A percentile compares a stretch with the other conserved stretches of the same genome.
Evolutionary conservation across 2,113 vertebrate genomes (phyloP).

Genomic region (Dunckerocampus dactyliophorus): DNA sequence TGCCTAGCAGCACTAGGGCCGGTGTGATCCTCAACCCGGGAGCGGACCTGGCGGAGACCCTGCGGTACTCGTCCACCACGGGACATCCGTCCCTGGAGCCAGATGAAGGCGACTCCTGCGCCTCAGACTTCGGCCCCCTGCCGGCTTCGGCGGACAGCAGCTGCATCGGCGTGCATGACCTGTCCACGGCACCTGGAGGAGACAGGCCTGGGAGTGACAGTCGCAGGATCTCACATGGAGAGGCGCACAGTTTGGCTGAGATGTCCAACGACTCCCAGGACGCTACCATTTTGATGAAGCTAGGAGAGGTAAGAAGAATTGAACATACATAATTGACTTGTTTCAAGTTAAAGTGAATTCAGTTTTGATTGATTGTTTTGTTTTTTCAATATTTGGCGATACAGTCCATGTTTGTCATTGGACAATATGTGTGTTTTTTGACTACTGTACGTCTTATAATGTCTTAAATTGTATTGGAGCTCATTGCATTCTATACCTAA

Average conservation of each 20-base stretch:
- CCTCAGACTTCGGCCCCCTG: constrained; percentile 62
- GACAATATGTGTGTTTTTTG: no score
- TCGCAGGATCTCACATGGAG: constrained; percentile 11
- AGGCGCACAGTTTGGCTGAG: constrained; percentile 41
- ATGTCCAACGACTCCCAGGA: constrained; percentile 40
- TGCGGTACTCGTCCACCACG: constrained; percentile 34
- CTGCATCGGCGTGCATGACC: constrained; percentile 54
- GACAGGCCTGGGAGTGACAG: constrained; percentile 21
- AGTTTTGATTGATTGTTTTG: no score
- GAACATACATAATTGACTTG: no score
- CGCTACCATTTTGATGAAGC: constrained; percentile 75
- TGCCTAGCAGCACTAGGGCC: constrained; percentile 74
- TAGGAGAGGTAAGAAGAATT: constrained; percentile 79
- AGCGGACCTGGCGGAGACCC: constrained; percentile 60
- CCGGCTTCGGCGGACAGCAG: constrained; percentile 74
- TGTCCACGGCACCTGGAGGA: constrained; percentile 8
- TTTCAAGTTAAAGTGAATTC: no score
- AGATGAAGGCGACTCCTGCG: constrained; percentile 59
- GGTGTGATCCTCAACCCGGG: constrained; percentile 80
- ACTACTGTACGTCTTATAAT: no score
- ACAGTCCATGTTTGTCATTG: no score
- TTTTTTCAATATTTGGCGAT: no score
- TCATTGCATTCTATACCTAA: no score
- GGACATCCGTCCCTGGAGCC: constrained; percentile 24
- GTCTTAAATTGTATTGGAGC: no score